Percentiles rank a stretch among this genome's conserved stretches.
phyloP scores from a whole-genome alignment of 2,113 vertebrate genomes.

The Hippocampus guttulatus region DNA sequence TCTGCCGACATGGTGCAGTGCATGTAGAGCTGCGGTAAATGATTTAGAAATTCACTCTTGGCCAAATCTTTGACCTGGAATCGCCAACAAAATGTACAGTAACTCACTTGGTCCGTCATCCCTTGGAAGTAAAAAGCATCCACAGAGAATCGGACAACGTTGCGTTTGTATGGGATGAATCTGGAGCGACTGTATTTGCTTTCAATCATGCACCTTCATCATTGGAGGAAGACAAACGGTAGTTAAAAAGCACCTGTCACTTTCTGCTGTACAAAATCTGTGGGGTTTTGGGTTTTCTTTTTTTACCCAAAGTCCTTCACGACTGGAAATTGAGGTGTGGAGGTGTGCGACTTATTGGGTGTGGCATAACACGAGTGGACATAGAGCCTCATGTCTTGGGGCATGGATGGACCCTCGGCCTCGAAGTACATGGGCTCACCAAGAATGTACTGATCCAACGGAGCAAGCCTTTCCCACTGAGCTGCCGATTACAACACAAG shows the following conservation, averaged over 20 bases:
- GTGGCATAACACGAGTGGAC: slow-evolving; percentile 61
- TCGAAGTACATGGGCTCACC: slow-evolving; percentile 68
- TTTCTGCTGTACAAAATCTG: not conserved
- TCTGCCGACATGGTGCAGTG: slow-evolving; percentile 63
- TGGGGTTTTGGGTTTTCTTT: not conserved
- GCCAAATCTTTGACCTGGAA: not conserved
- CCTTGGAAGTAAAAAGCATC: slow-evolving; percentile 65
- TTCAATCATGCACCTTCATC: slow-evolving; percentile 64
- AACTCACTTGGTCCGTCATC: slow-evolving; percentile 47
- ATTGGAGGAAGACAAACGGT: not conserved
- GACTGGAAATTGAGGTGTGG: slow-evolving; percentile 48
- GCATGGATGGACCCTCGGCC: slow-evolving; percentile 32
- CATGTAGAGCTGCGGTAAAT: slow-evolving; percentile 61
- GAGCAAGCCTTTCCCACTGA: slow-evolving; percentile 54
- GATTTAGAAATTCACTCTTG: not conserved
- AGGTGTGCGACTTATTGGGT: slow-evolving; percentile 32
- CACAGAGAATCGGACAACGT: slow-evolving; percentile 60
- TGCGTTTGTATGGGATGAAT: slow-evolving; percentile 54
- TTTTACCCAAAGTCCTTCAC: slow-evolving; percentile 68
- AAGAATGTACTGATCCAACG: slow-evolving; percentile 32
- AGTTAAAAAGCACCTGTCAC: not conserved
- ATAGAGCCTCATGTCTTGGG: slow-evolving; percentile 53
- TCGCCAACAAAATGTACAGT: not conserved
- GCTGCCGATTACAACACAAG: slow-evolving; percentile 36
- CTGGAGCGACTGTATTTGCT: slow-evolving; percentile 51